These are phyloP conservation scores for Diarsia brunnea DNA, from an alignment of 2,888 invertebrate species.

Conservation along the genomic window DNA sequence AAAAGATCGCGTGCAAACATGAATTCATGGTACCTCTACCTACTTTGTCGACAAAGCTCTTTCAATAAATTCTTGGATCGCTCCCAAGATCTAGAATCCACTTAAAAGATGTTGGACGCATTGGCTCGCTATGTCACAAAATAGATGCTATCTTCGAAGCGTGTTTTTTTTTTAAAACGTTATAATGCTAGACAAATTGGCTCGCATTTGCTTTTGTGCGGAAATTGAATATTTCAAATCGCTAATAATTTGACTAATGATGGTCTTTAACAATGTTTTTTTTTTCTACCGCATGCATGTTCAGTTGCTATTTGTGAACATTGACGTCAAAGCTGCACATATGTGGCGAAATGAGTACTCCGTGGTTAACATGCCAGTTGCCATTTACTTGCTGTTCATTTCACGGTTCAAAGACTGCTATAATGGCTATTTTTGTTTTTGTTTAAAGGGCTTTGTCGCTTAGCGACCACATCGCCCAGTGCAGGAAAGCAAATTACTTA, in stretches of 20 bases:
- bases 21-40: background rate
- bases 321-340: background rate
- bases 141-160: background rate
- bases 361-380: background rate
- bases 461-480: no score
- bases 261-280: background rate
- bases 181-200: background rate
- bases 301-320: background rate
- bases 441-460: no score
- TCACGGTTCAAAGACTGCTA: background rate
- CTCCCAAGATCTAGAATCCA: background rate
- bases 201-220: background rate
- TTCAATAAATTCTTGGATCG: background rate
- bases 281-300: background rate
- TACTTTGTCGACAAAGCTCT: background rate
- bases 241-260: background rate
- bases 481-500: no score
- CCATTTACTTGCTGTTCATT: constrained; percentile 7
- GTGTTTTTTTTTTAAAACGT: background rate
- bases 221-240: background rate
- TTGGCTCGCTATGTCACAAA: background rate
- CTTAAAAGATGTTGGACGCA: background rate
- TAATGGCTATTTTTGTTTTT: background rate
- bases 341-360: constrained; percentile 4
- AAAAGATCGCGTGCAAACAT: background rate